Evolutionary conservation across 2,113 vertebrate genomes (phyloP).

Genomic region (Dascyllus trimaculatus): DNA sequence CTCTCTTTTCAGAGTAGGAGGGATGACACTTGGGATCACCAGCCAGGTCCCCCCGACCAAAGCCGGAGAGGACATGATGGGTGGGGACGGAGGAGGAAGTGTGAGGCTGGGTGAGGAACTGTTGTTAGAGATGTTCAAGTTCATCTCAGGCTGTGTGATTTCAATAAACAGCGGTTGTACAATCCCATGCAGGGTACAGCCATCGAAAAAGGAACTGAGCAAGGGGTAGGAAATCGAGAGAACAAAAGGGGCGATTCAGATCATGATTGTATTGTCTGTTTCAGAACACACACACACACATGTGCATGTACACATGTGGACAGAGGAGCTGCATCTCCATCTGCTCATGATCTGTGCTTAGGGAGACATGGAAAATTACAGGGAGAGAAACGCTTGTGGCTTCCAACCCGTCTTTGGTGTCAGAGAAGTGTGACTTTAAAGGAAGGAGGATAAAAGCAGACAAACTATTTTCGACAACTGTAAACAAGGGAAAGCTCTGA

Average conservation of each 20-base stretch:
- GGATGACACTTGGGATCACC: conserved; percentile 55
- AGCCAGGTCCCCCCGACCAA: conserved; percentile 57
- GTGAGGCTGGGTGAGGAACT: conserved; percentile 32
- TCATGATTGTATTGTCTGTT: conserved; percentile 18
- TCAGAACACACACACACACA: conserved; percentile 30
- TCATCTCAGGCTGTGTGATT: conserved; percentile 41
- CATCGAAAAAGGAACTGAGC: conserved; percentile 49
- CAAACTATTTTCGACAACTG: conserved; percentile 72
- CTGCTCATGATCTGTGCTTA: conserved; percentile 70
- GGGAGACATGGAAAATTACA: conserved; percentile 79
- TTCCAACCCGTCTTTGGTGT: conserved; percentile 75
- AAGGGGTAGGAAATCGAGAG: conserved; percentile 53
- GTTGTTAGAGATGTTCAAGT: conserved; percentile 34
- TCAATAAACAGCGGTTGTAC: conserved; percentile 29
- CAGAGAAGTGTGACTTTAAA: conserved; percentile 72
- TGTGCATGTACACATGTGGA: conserved; percentile 49
- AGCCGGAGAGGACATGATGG: conserved; percentile 29
- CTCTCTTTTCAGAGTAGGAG: conserved; percentile 45
- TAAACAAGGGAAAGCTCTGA: conserved; percentile 61
- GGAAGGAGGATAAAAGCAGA: conserved; percentile 65
- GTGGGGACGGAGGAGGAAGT: conserved; percentile 21
- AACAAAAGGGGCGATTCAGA: conserved; percentile 20
- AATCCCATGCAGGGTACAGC: conserved; percentile 13
- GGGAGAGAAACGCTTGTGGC: conserved; percentile 74
- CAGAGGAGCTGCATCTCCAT: conserved; percentile 71